A percentile compares a stretch with the other conserved stretches of the same genome.
Evolutionary conservation across 2,113 vertebrate genomes (phyloP).

Genomic region (Bothrops jararaca): DNA sequence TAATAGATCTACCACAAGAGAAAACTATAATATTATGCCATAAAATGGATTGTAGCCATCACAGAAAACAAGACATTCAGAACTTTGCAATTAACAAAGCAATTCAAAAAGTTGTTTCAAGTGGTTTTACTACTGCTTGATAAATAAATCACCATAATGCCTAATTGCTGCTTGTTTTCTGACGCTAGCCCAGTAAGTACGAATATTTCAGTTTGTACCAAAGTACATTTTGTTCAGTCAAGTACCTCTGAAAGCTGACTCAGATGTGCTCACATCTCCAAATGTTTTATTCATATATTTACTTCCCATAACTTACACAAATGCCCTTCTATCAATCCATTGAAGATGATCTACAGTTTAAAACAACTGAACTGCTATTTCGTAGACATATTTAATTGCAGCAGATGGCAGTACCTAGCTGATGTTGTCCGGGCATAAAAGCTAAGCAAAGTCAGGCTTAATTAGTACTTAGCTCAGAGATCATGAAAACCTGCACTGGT

Average conservation of each 20-base stretch:
- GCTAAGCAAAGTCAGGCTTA: neutral
- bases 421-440: neutral
- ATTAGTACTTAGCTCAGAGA: neutral
- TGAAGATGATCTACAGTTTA: neutral
- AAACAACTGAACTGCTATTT: neutral
- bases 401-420: neutral
- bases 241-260: constrained; percentile 30
- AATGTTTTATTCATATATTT: neutral
- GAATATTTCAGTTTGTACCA: constrained; percentile 25
- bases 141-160: constrained; percentile 1
- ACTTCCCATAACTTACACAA: neutral
- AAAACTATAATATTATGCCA: neutral
- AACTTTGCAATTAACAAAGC: constrained; percentile 29
- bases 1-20: constrained; percentile 13
- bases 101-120: constrained; percentile 18
- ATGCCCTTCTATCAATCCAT: neutral
- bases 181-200: constrained; percentile 21
- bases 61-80: constrained; percentile 8
- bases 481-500: neutral
- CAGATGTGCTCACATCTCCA: neutral
- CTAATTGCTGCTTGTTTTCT: constrained; percentile 32
- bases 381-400: neutral
- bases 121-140: constrained; percentile 10
- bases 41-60: neutral
- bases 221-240: constrained; percentile 10